A percentile compares a stretch with the other conserved stretches of the same genome.
These are phyloP conservation scores for Aphelenchoides besseyi DNA, from an alignment of 1,140 invertebrate genomes.

Conservation along the genomic window DNA sequence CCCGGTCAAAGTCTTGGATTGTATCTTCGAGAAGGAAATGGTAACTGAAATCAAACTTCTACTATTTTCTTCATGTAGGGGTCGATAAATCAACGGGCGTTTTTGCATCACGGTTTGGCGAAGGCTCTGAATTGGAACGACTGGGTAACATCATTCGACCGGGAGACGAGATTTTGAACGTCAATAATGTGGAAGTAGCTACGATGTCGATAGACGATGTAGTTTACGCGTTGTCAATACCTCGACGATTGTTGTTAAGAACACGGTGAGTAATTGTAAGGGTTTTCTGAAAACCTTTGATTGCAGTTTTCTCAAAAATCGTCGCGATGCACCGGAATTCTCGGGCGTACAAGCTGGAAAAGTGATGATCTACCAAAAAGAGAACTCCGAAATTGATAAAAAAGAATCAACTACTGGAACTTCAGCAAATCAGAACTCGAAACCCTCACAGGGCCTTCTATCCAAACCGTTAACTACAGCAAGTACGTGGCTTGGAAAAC, in stretches of 20 bases:
- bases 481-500: constrained; percentile 57
- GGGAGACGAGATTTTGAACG: constrained; percentile 95
- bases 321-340: constrained; percentile 33
- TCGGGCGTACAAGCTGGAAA: not conserved
- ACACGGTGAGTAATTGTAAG: constrained; percentile 37
- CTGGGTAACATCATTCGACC: constrained; percentile 93
- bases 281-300: constrained; percentile 6
- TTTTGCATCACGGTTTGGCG: constrained; percentile 93
- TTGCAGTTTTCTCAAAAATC: constrained; percentile 54
- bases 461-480: constrained; percentile 52
- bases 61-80: constrained; percentile 65
- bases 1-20: constrained; percentile 95
- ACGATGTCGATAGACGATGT: constrained; percentile 94
- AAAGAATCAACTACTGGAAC: constrained; percentile 48
- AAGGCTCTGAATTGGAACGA: constrained; percentile 74
- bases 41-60: constrained; percentile 27
- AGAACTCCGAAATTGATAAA: constrained; percentile 46
- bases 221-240: constrained; percentile 86
- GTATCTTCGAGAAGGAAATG: constrained; percentile 75
- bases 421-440: constrained; percentile 17
- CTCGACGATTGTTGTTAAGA: constrained; percentile 79
- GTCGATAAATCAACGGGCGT: constrained; percentile 87
- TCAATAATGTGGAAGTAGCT: constrained; percentile 93
- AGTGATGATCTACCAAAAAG: constrained; percentile 7
- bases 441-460: constrained; percentile 36